phyloP scores from a whole-genome alignment of 2,113 vertebrate genomes.

The Calypte anna region DNA sequence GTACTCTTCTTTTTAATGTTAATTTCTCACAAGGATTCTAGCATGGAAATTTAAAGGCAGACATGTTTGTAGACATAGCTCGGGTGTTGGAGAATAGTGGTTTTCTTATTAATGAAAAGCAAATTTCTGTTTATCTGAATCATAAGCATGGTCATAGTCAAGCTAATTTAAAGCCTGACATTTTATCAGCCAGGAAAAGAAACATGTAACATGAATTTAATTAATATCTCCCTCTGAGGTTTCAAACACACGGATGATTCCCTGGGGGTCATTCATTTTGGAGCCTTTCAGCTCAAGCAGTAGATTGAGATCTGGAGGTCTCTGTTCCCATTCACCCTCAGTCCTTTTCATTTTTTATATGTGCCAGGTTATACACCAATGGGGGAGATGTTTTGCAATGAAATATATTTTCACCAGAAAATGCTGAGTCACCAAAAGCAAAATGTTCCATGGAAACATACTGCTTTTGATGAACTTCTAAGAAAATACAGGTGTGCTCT shows the following conservation, averaged over 20 bases:
- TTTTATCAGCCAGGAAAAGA: slow-evolving; percentile 49
- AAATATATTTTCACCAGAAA: slow-evolving; percentile 15
- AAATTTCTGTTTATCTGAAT: slow-evolving; percentile 53
- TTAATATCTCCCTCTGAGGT: slow-evolving; percentile 43
- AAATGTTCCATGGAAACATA: not conserved
- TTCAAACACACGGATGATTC: not conserved
- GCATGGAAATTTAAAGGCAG: slow-evolving; percentile 6
- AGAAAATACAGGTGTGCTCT: not conserved
- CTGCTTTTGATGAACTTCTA: not conserved
- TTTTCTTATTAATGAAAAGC: slow-evolving; percentile 55
- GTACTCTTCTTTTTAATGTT: slow-evolving; percentile 49
- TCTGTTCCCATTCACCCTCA: not conserved
- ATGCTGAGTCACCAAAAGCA: slow-evolving; percentile 25
- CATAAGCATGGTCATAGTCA: slow-evolving; percentile 8
- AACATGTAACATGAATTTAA: slow-evolving; percentile 46
- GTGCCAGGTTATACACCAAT: not conserved
- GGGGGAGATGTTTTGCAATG: not conserved
- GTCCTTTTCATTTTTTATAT: not conserved
- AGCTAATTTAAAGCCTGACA: slow-evolving; percentile 48
- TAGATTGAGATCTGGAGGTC: not conserved
- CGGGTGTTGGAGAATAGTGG: not conserved
- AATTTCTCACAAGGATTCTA: slow-evolving; percentile 52
- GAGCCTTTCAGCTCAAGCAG: not conserved
- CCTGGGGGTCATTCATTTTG: not conserved
- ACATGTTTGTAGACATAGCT: slow-evolving; percentile 19